Evolutionary conservation across 2,797 vertebrate species (phyloP), one percentile per base, ranked within the genome.

Genomic region (Labroides dimidiatus): DNA sequence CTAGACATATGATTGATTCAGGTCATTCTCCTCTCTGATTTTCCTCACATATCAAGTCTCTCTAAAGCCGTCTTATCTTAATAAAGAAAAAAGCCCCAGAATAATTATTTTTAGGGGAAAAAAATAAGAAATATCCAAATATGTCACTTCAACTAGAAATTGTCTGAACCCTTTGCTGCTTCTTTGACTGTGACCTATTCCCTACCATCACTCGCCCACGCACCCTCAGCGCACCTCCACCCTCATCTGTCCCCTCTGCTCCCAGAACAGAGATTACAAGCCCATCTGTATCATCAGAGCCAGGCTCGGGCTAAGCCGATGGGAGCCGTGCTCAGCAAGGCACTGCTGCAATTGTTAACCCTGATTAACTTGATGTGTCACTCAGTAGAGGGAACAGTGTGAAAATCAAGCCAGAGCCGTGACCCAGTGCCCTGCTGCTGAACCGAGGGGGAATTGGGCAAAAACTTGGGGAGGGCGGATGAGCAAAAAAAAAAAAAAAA

Each of bases 281-380:
- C 89, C 92, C 91, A 93, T 93, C 93, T 93, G 92, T 77, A 93
- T 89, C 65, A 42, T 71, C 90, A 70, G 75, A 72, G 81, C 80
- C 68, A 36, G 85, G 81, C 79, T 69, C 57, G 48, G 52, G 49
- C 84, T 93, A 93, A 94, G 91, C 92, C 78, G 87, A 79, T 78
- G 89, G 90, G 87, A 86, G 84, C 87, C 66, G 87, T 60, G 90
- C 91, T 89, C 88, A 83, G 85, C 78, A 86, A 89, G 85, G 84
- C 88, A 76, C 89, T 72, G 74, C 75, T 72, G 57, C 84, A 80
- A 80, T 94, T 91, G 93, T 94, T 95, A 94, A 94, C 93, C 93
- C 93, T 88, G 93, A 95, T 95, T 95, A 95, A 93, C 85, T 85
- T 93, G 93, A 95, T 81, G 93, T 91, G 92, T 81, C 79, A 63